These are phyloP conservation scores for Caenorhabditis sp. DNA, from an alignment of 2,888 invertebrate species.

Conservation along the genomic window DNA sequence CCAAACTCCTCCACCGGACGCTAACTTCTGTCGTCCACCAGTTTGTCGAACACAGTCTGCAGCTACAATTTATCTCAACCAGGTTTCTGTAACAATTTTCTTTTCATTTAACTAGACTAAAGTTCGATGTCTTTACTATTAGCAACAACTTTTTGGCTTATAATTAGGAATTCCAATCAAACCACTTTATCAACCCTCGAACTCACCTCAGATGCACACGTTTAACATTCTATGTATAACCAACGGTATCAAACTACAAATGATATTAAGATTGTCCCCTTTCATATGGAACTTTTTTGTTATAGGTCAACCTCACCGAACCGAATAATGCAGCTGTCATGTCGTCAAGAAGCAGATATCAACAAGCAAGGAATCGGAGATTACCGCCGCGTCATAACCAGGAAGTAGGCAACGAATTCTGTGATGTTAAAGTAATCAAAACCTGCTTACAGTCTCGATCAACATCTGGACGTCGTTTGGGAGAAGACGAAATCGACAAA, in stretches of 20 bases:
- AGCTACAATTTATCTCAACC: slow-evolving; percentile 70
- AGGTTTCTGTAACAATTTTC: slow-evolving; percentile 37
- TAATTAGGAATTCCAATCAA: too few species aligned
- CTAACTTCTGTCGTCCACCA: slow-evolving; percentile 52
- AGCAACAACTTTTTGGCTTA: too few species aligned
- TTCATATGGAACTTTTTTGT: neutral
- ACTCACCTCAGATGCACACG: neutral
- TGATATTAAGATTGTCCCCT: too few species aligned
- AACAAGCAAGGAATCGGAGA: slow-evolving; percentile 70
- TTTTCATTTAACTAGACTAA: neutral
- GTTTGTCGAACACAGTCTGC: slow-evolving; percentile 71
- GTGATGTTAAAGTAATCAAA: neutral
- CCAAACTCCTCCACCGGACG: slow-evolving; percentile 36
- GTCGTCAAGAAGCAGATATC: slow-evolving; percentile 70
- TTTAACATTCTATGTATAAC: slow-evolving; percentile 5
- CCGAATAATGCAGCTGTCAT: slow-evolving; percentile 54
- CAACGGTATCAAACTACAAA: slow-evolving; percentile 1
- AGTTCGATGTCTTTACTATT: too few species aligned
- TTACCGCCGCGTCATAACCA: slow-evolving; percentile 70
- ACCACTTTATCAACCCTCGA: too few species aligned
- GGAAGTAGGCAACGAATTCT: slow-evolving; percentile 8
- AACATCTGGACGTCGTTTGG: slow-evolving; percentile 56
- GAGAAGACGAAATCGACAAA: slow-evolving; percentile 68
- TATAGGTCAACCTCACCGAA: slow-evolving; percentile 46
- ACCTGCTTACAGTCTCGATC: slow-evolving; percentile 52